Evolutionary conservation across 1,140 invertebrate species (phyloP).

Genomic region (Vollenhovia emeryi): DNA sequence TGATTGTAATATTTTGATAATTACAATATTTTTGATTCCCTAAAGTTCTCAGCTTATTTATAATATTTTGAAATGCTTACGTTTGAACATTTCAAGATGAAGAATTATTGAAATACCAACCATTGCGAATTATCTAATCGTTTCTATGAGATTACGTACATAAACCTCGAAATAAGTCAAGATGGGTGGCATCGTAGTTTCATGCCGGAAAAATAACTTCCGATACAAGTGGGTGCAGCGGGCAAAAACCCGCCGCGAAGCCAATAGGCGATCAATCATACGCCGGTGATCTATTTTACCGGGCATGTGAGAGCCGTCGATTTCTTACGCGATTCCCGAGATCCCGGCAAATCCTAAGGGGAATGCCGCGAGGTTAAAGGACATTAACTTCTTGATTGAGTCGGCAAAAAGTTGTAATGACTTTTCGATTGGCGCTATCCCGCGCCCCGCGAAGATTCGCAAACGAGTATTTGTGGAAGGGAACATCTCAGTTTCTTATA

Average conservation of each 20-base stretch:
- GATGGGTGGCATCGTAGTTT: slow-evolving; percentile 18
- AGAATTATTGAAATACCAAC: background rate
- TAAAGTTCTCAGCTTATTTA: background rate
- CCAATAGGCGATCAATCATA: slow-evolving; percentile 84
- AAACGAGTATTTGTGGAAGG: slow-evolving; percentile 18
- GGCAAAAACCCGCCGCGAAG: slow-evolving; percentile 66
- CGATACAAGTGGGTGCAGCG: slow-evolving; percentile 40
- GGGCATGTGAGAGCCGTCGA: slow-evolving; percentile 82
- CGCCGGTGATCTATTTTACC: slow-evolving; percentile 82
- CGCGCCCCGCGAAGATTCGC: slow-evolving; percentile 39
- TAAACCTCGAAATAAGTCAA: slow-evolving; percentile 31
- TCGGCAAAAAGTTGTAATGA: slow-evolving; percentile 84
- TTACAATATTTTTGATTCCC: background rate
- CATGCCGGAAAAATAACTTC: slow-evolving; percentile 53
- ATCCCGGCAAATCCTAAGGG: slow-evolving; percentile 76
- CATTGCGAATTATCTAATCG: slow-evolving; percentile 14
- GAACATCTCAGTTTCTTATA: slow-evolving; percentile 28
- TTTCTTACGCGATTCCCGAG: slow-evolving; percentile 77
- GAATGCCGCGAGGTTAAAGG: slow-evolving; percentile 81
- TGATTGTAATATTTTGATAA: background rate
- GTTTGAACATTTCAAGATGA: background rate
- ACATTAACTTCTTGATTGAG: slow-evolving; percentile 84
- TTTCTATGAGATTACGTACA: background rate
- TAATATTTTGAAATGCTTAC: background rate
- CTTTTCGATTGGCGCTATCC: slow-evolving; percentile 78